Evolutionary conservation across 2,888 invertebrate genomes (phyloP), one percentile per base, ranked within the genome.

Genomic region (Pristionchus entomophagus): DNA sequence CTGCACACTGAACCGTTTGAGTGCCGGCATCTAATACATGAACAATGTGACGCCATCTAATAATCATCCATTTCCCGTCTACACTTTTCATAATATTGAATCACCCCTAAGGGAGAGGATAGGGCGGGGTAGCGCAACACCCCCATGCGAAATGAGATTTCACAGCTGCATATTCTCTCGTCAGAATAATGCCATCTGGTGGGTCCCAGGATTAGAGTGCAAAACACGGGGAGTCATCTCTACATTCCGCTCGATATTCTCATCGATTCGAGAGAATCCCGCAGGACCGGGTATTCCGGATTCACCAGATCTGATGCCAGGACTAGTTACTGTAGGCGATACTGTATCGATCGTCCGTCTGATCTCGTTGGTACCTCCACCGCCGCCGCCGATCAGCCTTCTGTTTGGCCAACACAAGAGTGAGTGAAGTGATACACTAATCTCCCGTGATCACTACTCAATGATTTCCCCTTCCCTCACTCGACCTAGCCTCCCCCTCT

Each of bases 371-470:
- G 56, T 59, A 59, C 10, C 22, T 59, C 73, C 22, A 51, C 35
- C 51, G 78, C 29, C 49, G n/a, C 29, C 41, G 22, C 32, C 45
- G 26, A 14, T 78, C 51, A 19, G 26, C 26, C 17, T 22, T 19
- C 78, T 49, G 17, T 26, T 78, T n/a, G 22, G 41, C 14, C n/a
- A 45, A 49, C 51, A n/a, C 49, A 45, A n/a, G n/a, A n/a, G n/a
- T n/a, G n/a, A 45, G 78, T 49, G 45, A 78, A 78, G 32, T 78
- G 78, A 78, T 78, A 78, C 78, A 78, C 82, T 82, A 53, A 59
- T 82, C 82, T 41, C 53, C 29, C 56, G 38, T 51, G 32, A 51
- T 53, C 32, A 56, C n/a, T n/a, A n/a, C 53, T 53, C 49, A 49
- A 41, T 82, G 17, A 38, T 29, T 82, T 45, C 59, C 59, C 26